Evolutionary conservation across 2,888 invertebrate genomes (phyloP), one percentile per base, ranked within the genome.

Genomic region (Monoplex corrugatus): DNA sequence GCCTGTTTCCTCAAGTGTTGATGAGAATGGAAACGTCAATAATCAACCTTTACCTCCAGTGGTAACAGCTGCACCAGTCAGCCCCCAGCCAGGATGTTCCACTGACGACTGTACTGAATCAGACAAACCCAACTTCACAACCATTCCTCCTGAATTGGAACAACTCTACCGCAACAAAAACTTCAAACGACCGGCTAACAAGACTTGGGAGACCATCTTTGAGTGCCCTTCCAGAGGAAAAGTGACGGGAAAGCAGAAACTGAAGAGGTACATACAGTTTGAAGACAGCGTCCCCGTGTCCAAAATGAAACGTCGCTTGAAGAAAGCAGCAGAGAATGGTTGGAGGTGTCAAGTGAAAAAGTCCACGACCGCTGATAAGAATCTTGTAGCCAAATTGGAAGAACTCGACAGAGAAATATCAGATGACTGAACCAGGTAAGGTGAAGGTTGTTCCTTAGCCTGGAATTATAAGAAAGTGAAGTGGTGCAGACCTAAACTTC

Each of bases 151-250:
- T 63, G 91, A 91, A 45, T 83, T 94, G 10, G 92, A 93, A 83
- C 89, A 92, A 38, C 87, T 94, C 32, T 94, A 94, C 50, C 86
- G 68, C 32, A 94, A 94, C 86, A 94, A 94, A 88, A 93, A 93
- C 87, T 94, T 90, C 90, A 90, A 91, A n/a, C 90, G 88, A 89
- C 94, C 94, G 2, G 90, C 91, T n/a, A 92, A 91, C 16, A 92
- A 91, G 40, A 91, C 91, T 16, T 94, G 94, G 93, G 93, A 93
- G 90, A 94, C 93, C n/a, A 93, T 94, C 32, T 93, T 91, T 88
- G 94, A 94, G 89, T 90, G 87, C 38, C 93, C 94, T 32, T 43
- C 68, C 16, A 87, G 85, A 23, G 45, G 80, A 8, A 92, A 91
- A 86, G 72, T 85, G 32, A 45, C 82, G 1, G 89, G 89, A 3